Conservation (phyloP, 2,113 vertebrate species). For the Colistium nudipinnis region DNA sequence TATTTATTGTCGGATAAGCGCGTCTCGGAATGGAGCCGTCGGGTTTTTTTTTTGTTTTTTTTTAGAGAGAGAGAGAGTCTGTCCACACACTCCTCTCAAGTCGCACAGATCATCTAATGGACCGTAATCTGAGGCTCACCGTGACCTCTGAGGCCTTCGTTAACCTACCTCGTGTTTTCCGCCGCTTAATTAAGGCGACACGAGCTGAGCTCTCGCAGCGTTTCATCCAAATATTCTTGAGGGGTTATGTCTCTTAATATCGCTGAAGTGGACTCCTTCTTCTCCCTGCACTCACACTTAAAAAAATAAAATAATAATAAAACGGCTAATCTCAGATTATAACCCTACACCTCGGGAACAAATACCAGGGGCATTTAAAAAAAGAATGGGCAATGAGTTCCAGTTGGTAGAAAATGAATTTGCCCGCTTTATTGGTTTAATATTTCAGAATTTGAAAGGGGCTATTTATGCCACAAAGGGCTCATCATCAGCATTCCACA, state of each 20-base stretch:
- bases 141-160: slow-evolving; percentile 50
- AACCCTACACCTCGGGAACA: no score
- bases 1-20: slow-evolving; percentile 28
- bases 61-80: no score
- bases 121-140: slow-evolving; percentile 36
- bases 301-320: no score
- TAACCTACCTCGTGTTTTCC: slow-evolving; percentile 50
- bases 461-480: slow-evolving; percentile 46
- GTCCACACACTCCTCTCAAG: slow-evolving; percentile 51
- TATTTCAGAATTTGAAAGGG: slow-evolving; percentile 42
- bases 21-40: neutral
- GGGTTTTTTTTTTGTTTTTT: neutral
- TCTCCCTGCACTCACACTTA: no score
- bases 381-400: slow-evolving; percentile 1
- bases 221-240: slow-evolving; percentile 58
- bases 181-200: slow-evolving; percentile 65
- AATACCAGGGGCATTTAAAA: neutral
- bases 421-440: slow-evolving; percentile 60
- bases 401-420: slow-evolving; percentile 37
- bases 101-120: slow-evolving; percentile 56
- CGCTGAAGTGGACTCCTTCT: neutral
- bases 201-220: slow-evolving; percentile 12
- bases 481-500: slow-evolving; percentile 64
- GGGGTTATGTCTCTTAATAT: slow-evolving; percentile 44
- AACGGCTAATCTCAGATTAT: no score